These are phyloP conservation scores for Epizoanthus fatuus DNA, from an alignment of 92 coral and sea anemone genomes.

Conservation along the genomic window DNA sequence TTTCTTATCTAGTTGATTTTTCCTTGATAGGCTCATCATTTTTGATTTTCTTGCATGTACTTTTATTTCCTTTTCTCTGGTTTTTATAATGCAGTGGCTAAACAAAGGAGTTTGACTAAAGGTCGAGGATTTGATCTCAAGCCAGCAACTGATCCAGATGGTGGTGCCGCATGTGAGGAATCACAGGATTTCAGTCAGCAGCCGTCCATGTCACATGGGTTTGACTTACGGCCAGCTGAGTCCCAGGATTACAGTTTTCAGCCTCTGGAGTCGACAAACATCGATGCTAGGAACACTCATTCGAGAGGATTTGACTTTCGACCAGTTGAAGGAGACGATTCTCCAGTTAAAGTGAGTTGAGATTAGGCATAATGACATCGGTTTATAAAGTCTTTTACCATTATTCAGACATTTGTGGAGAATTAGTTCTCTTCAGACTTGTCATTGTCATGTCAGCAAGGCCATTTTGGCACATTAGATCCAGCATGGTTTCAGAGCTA, in stretches of 20 bases:
- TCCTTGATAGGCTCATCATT: too few relatives aligned
- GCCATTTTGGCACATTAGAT: too few relatives aligned
- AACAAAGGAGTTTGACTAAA: background rate
- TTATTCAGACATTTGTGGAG: too few relatives aligned
- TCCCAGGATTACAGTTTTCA: constrained; percentile 21
- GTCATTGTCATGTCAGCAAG: too few relatives aligned
- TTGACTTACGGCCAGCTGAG: constrained; percentile 5
- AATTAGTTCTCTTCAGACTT: too few relatives aligned
- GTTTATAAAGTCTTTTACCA: too few relatives aligned
- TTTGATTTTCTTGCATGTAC: background rate
- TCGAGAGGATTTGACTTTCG: constrained; percentile 52
- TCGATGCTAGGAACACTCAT: constrained; percentile 5
- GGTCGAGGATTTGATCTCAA: constrained; percentile 53
- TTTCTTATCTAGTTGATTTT: too few relatives aligned
- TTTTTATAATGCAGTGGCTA: constrained; percentile 3
- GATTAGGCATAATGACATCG: background rate
- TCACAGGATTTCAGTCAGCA: background rate
- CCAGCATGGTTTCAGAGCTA: too few relatives aligned
- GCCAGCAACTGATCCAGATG: constrained; percentile 8
- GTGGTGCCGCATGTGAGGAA: background rate
- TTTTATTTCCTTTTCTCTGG: background rate
- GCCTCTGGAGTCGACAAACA: constrained; percentile 38
- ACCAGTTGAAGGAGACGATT: constrained; percentile 35
- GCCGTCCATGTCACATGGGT: background rate
- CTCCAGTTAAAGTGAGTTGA: constrained; percentile 18